Percentiles rank a stretch among this genome's conserved stretches.
Evolutionary conservation across 2,888 invertebrate species (phyloP).

Genomic region (Cynaeus angustus): DNA sequence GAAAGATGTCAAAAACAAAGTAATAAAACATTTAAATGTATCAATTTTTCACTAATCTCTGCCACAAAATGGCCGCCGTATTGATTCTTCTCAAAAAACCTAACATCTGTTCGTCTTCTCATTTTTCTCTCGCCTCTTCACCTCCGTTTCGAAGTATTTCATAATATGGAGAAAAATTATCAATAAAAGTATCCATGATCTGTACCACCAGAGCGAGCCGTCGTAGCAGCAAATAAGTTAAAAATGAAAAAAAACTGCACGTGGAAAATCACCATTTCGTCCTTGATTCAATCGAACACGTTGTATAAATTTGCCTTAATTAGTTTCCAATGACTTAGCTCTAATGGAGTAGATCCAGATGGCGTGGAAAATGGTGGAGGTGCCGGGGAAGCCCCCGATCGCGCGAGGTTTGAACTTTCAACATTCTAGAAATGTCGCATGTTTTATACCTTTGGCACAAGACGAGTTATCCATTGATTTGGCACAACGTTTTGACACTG

Average conservation of each 20-base stretch:
- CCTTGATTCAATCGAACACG: conserved; percentile 3
- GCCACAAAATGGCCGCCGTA: conserved; percentile 32
- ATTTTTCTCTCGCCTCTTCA: not conserved
- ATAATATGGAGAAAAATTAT: not conserved
- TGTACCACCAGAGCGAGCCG: too few relatives aligned
- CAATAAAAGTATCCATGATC: too few relatives aligned
- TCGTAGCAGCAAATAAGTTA: too few relatives aligned
- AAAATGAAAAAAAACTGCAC: too few relatives aligned
- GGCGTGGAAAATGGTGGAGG: conserved; percentile 18
- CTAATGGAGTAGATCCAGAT: too few relatives aligned
- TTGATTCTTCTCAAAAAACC: conserved; percentile 19
- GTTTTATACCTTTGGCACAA: conserved; percentile 10
- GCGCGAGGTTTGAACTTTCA: conserved; percentile 1
- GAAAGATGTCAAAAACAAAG: conserved; percentile 23
- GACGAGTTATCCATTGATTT: conserved; percentile 31
- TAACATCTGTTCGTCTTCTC: conserved; percentile 23
- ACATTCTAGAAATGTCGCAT: not conserved
- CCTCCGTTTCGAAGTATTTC: not conserved
- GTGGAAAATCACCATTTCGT: too few relatives aligned
- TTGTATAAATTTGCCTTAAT: not conserved
- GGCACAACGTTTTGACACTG: conserved; percentile 28
- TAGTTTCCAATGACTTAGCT: too few relatives aligned
- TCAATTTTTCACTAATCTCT: conserved; percentile 27
- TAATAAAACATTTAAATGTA: conserved; percentile 26
- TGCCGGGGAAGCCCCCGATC: conserved; percentile 18